Evolutionary conservation across 2,888 invertebrate species (phyloP).

Genomic region (Hemaris fuciformis): DNA sequence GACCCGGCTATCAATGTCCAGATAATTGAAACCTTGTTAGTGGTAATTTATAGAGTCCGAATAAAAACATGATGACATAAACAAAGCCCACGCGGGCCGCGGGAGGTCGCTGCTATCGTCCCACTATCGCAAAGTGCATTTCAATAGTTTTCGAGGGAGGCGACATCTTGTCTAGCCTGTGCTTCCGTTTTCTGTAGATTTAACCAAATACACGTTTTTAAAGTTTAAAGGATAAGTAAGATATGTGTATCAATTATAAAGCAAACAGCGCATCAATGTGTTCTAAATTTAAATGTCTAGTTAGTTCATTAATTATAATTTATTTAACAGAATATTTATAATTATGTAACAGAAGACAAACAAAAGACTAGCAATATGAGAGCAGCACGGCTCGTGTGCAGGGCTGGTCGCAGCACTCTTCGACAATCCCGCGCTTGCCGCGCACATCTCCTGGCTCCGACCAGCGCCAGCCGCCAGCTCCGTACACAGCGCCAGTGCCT

Average conservation of each 20-base stretch:
- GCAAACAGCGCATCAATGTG: no score
- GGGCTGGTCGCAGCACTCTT: conserved; percentile 42
- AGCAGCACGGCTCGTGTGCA: conserved; percentile 35
- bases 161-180: not conserved
- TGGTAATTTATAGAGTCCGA: not conserved
- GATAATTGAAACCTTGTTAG: not conserved
- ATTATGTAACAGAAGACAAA: not conserved
- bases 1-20: not conserved
- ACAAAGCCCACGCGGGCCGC: not conserved
- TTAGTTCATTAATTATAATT: not conserved
- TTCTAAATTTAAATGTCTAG: no score
- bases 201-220: no score
- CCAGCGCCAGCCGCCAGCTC: conserved; percentile 1
- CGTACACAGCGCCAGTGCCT: no score
- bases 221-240: no score
- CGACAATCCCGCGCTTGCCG: conserved; percentile 25
- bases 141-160: not conserved
- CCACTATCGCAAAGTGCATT: not conserved
- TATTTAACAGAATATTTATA: not conserved
- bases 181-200: not conserved
- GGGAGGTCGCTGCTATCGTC: not conserved
- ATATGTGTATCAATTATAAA: no score
- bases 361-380: conserved; percentile 19
- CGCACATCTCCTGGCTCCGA: conserved; percentile 22
- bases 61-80: not conserved